These are phyloP conservation scores for Nemapogon koenigi DNA, from an alignment of 2,888 invertebrate genomes.

Conservation along the genomic window DNA sequence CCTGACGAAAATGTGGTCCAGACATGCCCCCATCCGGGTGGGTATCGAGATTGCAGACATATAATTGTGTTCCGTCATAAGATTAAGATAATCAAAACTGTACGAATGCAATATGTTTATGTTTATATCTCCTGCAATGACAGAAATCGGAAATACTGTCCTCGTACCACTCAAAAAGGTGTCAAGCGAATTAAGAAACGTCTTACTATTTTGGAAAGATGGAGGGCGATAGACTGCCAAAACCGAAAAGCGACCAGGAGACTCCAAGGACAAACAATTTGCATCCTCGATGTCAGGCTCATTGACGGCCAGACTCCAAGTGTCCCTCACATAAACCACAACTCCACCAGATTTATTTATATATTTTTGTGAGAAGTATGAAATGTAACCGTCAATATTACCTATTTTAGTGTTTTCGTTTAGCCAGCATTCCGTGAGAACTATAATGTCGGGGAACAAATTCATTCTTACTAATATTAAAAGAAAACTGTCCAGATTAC, in stretches of 20 bases:
- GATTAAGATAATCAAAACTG: no score
- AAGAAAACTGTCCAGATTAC: conserved; percentile 6
- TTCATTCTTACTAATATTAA: not conserved
- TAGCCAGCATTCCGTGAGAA: conserved; percentile 9
- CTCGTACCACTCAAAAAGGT: no score
- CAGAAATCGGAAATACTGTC: no score
- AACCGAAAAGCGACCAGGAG: not conserved
- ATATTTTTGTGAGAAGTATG: conserved; percentile 7
- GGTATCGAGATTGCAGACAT: no score
- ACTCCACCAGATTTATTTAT: conserved; percentile 16
- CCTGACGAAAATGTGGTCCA: no score
- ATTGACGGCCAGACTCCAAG: conserved; percentile 8
- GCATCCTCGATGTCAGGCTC: conserved; percentile 14
- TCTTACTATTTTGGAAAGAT: no score
- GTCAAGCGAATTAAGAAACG: no score
- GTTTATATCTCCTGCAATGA: no score
- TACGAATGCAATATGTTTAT: no score
- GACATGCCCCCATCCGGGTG: no score
- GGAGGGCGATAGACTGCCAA: no score
- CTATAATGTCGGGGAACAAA: conserved; percentile 3
- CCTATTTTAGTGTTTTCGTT: conserved; percentile 8
- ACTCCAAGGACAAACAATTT: conserved; percentile 11
- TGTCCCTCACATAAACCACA: conserved; percentile 12
- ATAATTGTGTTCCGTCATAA: no score
- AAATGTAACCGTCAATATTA: conserved; percentile 9